Base-by-base conservation (phyloP, 2,888 invertebrate species). In the Dromius quadrimaculatus region DNA sequence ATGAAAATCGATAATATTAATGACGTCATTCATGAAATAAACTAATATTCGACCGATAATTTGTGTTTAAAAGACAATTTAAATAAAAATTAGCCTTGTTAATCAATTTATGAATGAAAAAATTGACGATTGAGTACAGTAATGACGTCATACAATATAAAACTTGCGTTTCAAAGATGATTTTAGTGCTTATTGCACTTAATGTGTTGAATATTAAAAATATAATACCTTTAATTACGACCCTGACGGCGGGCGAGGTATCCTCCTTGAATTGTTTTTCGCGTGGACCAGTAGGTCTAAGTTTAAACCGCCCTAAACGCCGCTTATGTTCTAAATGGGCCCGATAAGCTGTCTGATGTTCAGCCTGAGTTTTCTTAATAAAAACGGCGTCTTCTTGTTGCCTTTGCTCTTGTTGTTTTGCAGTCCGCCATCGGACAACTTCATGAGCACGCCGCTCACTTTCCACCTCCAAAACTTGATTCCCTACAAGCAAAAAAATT, bases 221-320 rank as follows among this genome's bases (percentile, higher is more conserved):
- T n/a, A n/a, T n/a, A n/a, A n/a, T 75, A 86, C 89, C 92, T 87
- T 92, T 90, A 2, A 92, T 78, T 2, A 92, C 79, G 5, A 92
- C 82, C 75, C 86, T 87, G 64, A 92, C 79, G 72, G 81, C 82
- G 0, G 86, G 87, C 2, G 83, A 80, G 19, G 85, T 74, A 77
- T 79, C 77, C 71, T 75, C 59, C 73, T 76, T 66, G 61, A 81
- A 81, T 79, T 89, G 86, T 73, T 89, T 89, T 38, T 81, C 80
- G 2, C 91, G 80, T 0, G 89, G 90, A 0, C 90, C 91, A 0
- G 81, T 83, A 0, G 80, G 82, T 15, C 84, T 84, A 73, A 87
- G 68, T 75, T 84, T 86, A 74, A 80, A 86, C 20, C 89, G 83
- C 2, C 93, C 92, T 34, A 88, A 76, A 62, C 85, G 81, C 1